Percentiles rank a stretch among this genome's conserved stretches.
These are phyloP conservation scores for Rhea americana DNA, from an alignment of 2,113 vertebrate species.

Conservation along the genomic window DNA sequence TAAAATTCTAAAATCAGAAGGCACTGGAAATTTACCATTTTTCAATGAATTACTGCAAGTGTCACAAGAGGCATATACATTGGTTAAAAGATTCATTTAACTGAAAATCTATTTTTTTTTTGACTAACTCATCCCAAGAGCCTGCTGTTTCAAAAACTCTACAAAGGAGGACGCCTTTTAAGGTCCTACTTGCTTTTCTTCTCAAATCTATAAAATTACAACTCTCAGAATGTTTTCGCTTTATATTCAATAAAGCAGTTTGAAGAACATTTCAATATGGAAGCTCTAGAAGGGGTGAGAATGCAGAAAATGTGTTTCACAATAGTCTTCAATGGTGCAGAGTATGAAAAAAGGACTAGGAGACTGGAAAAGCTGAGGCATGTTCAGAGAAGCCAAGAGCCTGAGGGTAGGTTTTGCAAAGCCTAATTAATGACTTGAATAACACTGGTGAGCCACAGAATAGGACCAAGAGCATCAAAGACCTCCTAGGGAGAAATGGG, in stretches of 20 bases:
- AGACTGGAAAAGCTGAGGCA: constrained; percentile 61
- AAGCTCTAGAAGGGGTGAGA: constrained; percentile 42
- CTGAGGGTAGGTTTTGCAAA: constrained; percentile 58
- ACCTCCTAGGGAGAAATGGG: constrained; percentile 31
- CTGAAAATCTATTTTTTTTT: neutral
- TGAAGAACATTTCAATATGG: constrained; percentile 54
- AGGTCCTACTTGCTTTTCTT: neutral
- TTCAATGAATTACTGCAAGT: neutral
- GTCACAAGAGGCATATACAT: neutral
- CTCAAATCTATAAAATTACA: constrained; percentile 24
- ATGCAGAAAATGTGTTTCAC: constrained; percentile 65
- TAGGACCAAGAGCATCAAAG: constrained; percentile 54
- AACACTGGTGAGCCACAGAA: constrained; percentile 52
- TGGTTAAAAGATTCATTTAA: neutral
- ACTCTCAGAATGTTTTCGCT: constrained; percentile 35
- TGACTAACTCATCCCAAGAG: neutral
- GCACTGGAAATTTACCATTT: neutral
- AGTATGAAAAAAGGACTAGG: constrained; percentile 40
- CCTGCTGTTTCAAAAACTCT: neutral
- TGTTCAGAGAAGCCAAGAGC: constrained; percentile 57
- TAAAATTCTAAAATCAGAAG: neutral
- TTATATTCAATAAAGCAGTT: neutral
- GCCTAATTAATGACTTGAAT: constrained; percentile 50
- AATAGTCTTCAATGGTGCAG: constrained; percentile 47
- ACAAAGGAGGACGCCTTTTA: neutral